Evolutionary conservation across 2,888 invertebrate species (phyloP).

Genomic region (Nephrotoma appendiculata): DNA sequence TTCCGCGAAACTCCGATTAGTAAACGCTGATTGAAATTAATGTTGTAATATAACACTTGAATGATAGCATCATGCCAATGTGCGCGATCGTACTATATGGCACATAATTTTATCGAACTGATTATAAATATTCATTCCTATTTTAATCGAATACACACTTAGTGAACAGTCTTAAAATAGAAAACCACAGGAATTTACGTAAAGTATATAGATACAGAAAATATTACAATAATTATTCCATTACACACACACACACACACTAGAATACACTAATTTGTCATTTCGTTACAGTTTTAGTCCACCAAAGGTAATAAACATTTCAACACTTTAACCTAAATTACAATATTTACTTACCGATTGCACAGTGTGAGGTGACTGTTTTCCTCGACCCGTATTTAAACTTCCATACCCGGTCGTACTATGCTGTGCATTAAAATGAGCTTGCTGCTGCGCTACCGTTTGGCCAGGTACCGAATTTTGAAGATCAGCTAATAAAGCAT

Average conservation of each 20-base stretch:
- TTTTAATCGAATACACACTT: background rate
- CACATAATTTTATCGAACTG: background rate
- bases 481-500: slow-evolving; percentile 88
- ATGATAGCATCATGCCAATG: background rate
- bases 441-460: slow-evolving; percentile 25
- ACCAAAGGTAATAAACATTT: slow-evolving; percentile 1
- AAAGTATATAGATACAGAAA: background rate
- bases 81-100: background rate
- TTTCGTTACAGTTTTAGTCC: background rate
- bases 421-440: slow-evolving; percentile 25
- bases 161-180: background rate
- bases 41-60: background rate
- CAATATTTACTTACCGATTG: slow-evolving; percentile 39
- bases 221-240: background rate
- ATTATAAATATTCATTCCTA: background rate
- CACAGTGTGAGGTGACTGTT: slow-evolving; percentile 35
- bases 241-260: background rate
- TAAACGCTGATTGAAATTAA: background rate
- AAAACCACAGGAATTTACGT: background rate
- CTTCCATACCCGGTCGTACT: slow-evolving; percentile 62
- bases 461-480: slow-evolving; percentile 76
- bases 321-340: slow-evolving; percentile 8
- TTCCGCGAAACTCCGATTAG: background rate
- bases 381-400: slow-evolving; percentile 50
- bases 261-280: background rate